Base-by-base conservation (phyloP, 2,113 vertebrate species). In the Indicator maculatus region DNA sequence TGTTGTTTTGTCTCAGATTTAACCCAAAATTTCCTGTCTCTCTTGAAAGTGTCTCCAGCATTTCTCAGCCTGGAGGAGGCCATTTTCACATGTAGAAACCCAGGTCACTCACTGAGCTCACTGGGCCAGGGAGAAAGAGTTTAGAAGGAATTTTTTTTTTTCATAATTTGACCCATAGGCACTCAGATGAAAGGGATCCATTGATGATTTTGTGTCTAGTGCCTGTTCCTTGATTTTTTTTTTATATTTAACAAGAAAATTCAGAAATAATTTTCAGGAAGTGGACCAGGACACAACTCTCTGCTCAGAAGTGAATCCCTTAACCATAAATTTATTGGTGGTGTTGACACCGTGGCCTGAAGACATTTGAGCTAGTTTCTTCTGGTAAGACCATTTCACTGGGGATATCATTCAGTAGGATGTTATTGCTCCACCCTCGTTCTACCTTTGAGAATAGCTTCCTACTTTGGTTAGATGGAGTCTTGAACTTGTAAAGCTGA, bases 361-460 rank as follows among this genome's bases (percentile, higher is more conserved):
- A 89, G 47, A 50, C 73, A 86, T 77, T 31, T 50, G n/a, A 80
- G 16, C 7, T 21, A 5, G 4, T 69, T 93, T 93, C 63, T 91
- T 1, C 0, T 12, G 24, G 13, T 61, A n/a, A 61, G 8, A 80
- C 6, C 3, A 0, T 70, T 80, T 88, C 55, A 83, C 20, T 12
- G 11, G 17, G n/a, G 23, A 85, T 18, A 8, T 50, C 10, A 21
- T 50, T 50, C 21, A 31, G 20, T 19, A 55, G 24, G 21, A 33
- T 41, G 14, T 65, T 16, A 26, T 65, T 84, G 33, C n/a, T 75
- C 41, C 19, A 36, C 30, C 26, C 31, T 82, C 12, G 38, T 75
- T 69, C 36, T 58, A 1, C 39, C 13, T 79, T 91, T 74, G 72
- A 50, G 16, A 90, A 14, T 21, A 72, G 6, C 24, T 63, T 11